A percentile compares a stretch with the other conserved stretches of the same genome.
Conservation (phyloP, 1,140 invertebrate species). For the Wasmannia auropunctata region DNA sequence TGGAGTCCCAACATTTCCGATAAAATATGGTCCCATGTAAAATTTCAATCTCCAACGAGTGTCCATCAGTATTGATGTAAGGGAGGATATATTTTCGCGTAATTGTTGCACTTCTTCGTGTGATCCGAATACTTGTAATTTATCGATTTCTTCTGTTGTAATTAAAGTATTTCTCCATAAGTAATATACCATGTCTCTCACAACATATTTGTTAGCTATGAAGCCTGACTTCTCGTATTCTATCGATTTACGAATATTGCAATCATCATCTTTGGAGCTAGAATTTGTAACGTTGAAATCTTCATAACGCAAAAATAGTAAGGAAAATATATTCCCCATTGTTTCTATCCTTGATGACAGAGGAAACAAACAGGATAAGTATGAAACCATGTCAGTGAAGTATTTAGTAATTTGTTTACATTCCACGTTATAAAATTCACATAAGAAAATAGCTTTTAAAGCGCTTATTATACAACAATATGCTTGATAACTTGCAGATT, state of each 20-base stretch:
- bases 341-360: conserved; percentile 73
- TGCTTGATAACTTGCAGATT: conserved; percentile 71
- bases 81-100: conserved; percentile 58
- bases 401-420: conserved; percentile 57
- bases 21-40: conserved; percentile 73
- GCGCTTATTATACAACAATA: conserved; percentile 74
- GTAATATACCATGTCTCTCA: conserved; percentile 73
- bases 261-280: conserved; percentile 63
- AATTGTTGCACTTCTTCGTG: conserved; percentile 62
- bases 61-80: conserved; percentile 71
- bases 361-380: conserved; percentile 71
- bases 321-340: conserved; percentile 79
- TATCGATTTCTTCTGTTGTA: conserved; percentile 52
- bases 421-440: conserved; percentile 69
- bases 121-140: conserved; percentile 20
- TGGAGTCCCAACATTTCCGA: conserved; percentile 56
- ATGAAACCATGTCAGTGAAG: conserved; percentile 67
- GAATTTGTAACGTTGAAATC: conserved; percentile 70
- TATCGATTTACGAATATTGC: neutral
- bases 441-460: conserved; percentile 76
- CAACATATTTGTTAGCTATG: conserved; percentile 77
- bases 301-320: conserved; percentile 78
- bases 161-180: conserved; percentile 68
- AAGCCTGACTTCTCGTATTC: conserved; percentile 69
- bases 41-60: conserved; percentile 79